Evolutionary conservation across 2,797 vertebrate genomes (phyloP).

Genomic region (Gambusia yucatana): DNA sequence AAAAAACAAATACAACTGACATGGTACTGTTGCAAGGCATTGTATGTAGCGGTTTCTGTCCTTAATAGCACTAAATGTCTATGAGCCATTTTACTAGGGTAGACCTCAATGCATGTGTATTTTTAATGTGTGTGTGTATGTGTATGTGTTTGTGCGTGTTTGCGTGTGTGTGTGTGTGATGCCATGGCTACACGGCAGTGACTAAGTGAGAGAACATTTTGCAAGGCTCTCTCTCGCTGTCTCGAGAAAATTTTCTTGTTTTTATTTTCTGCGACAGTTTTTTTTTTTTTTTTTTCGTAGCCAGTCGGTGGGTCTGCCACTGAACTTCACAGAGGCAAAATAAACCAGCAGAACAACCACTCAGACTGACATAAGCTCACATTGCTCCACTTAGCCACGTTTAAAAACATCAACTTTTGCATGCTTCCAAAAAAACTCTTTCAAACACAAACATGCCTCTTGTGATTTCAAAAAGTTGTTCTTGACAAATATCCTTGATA

Average conservation of each 20-base stretch:
- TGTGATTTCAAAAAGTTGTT: not conserved
- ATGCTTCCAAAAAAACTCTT: conserved; percentile 2
- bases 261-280: conserved; percentile 61
- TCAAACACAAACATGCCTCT: not conserved
- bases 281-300: conserved; percentile 39
- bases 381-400: not conserved
- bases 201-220: conserved; percentile 80
- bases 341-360: conserved; percentile 38
- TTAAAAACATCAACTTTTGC: conserved; percentile 1
- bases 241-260: conserved; percentile 63
- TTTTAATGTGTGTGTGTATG: conserved; percentile 25
- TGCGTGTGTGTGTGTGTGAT: conserved; percentile 11
- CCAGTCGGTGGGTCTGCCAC: conserved; percentile 39
- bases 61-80: conserved; percentile 43
- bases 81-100: conserved; percentile 40
- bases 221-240: conserved; percentile 61
- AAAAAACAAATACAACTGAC: not conserved
- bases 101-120: conserved; percentile 34
- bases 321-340: conserved; percentile 52
- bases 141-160: no score
- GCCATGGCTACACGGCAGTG: conserved; percentile 68
- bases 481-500: not conserved
- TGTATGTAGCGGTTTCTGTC: conserved; percentile 8
- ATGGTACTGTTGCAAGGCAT: not conserved
- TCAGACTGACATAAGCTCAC: conserved; percentile 32